Evolutionary conservation across 2,888 invertebrate species (phyloP).

Genomic region (Drepana falcataria): DNA sequence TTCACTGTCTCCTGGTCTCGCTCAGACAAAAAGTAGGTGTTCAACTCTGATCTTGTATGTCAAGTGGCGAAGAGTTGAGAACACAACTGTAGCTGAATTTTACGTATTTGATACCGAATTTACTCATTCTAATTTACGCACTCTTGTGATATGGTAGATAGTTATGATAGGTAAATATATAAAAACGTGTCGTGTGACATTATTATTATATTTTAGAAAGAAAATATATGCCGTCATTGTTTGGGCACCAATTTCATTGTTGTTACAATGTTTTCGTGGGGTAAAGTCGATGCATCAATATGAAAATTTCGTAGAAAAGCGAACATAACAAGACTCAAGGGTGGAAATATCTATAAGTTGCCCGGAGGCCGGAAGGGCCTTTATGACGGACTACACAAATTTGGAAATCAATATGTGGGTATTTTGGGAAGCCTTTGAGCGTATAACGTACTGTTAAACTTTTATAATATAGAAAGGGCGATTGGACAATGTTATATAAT

Average conservation of each 20-base stretch:
- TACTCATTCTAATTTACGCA: too few relatives aligned
- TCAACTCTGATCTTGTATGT: too few relatives aligned
- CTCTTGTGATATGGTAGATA: too few relatives aligned
- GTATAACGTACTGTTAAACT: conserved; percentile 13
- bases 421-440: conserved; percentile 4
- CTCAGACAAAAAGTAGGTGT: too few relatives aligned
- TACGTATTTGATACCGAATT: too few relatives aligned
- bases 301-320: conserved; percentile 20
- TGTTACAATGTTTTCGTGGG: conserved; percentile 4
- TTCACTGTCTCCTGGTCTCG: too few relatives aligned
- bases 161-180: too few relatives aligned
- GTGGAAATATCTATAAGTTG: conserved; percentile 29
- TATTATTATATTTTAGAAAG: too few relatives aligned
- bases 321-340: conserved; percentile 24
- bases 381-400: conserved; percentile 29
- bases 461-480: conserved; percentile 6
- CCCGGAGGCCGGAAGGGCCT: conserved; percentile 26
- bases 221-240: conserved; percentile 1
- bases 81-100: too few relatives aligned
- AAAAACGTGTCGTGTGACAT: too few relatives aligned
- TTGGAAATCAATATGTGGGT: conserved; percentile 27
- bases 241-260: conserved; percentile 7
- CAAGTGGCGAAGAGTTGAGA: too few relatives aligned
- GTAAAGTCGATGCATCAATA: conserved; percentile 21
- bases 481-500: too few relatives aligned